Percentiles rank a stretch among this genome's conserved stretches.
These are phyloP conservation scores for Cyanoramphus novaezelandiae DNA, from an alignment of 2,113 vertebrate genomes.

Conservation along the genomic window DNA sequence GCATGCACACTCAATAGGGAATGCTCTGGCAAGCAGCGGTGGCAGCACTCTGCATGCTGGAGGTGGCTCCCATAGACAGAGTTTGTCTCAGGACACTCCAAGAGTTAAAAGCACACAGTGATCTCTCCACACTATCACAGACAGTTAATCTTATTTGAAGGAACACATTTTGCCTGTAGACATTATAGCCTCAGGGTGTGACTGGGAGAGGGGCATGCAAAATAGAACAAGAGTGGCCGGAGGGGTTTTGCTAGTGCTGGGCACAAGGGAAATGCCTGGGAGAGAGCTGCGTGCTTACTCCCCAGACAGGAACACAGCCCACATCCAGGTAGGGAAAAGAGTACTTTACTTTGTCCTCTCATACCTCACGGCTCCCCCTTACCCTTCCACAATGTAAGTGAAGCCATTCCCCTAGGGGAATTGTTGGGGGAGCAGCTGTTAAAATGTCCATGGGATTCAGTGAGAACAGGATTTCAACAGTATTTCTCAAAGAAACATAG, in stretches of 20 bases:
- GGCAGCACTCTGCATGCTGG: not conserved
- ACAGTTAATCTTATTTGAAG: constrained; percentile 16
- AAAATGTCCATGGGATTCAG: not conserved
- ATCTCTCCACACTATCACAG: not conserved
- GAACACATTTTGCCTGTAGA: constrained; percentile 48
- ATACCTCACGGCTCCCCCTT: not conserved
- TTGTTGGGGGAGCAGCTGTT: not conserved
- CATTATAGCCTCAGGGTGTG: not conserved
- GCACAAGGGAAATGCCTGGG: not conserved
- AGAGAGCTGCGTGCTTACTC: not conserved
- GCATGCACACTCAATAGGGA: not conserved
- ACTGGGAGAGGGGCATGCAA: not conserved
- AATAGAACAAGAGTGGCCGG: not conserved
- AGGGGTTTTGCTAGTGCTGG: not conserved
- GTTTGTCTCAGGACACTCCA: not conserved
- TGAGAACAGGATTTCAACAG: not conserved
- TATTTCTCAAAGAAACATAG: not conserved
- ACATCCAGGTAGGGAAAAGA: not conserved
- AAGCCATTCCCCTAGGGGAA: not conserved
- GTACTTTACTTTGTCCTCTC: not conserved
- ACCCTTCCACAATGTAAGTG: not conserved
- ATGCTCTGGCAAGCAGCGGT: not conserved
- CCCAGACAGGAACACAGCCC: not conserved
- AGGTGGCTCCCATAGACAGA: not conserved
- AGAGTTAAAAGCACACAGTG: not conserved